Evolutionary conservation across 2,797 vertebrate species (phyloP), one percentile per base, ranked within the genome.

Genomic region (Clarias laeviceps): DNA sequence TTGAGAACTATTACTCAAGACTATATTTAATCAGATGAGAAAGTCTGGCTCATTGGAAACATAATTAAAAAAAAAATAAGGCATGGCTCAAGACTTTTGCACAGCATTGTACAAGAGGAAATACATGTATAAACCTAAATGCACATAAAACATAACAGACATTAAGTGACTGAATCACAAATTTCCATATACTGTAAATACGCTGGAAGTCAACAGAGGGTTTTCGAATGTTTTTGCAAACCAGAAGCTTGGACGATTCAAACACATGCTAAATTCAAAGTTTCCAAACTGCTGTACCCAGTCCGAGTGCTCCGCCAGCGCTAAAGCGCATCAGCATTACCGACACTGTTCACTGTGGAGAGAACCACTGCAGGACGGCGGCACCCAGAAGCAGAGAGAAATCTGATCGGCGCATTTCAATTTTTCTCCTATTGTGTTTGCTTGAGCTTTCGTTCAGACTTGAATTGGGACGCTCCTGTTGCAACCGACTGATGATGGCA

Each of bases 291-390:
- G 73, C 80, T 87, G 50, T 87, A 89, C 82, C 69, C 77, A 56
- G 85, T 87, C 65, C 34, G 64, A 40, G 79, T 83, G 54, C 79
- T 86, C 91, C 90, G 32, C 62, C 74, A 70, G 84, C 72, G 89
- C 92, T 90, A 90, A 92, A 93, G 92, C 89, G 87, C 84, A 17
- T 84, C 69, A 73, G 80, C 73, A 78, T 86, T 82, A 88, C 82
- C 73, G 77, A 86, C 85, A 78, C 87, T 83, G 84, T 86, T 86
- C 70, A 83, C 66, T 90, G 45, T 65, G 82, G 70, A 86, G 86
- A 79, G 82, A 86, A 87, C 59, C 84, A 84, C 86, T 65, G 73
- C 79, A 66, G 82, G 72, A 86, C 29, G 74, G 34, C 92, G 90
- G 89, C 89, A 89, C 89, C 89, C 34, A 34, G 66, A 62, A 45